phyloP scores from a whole-genome alignment of 2,113 vertebrate species.

The Acrocephalus arundinaceus region DNA sequence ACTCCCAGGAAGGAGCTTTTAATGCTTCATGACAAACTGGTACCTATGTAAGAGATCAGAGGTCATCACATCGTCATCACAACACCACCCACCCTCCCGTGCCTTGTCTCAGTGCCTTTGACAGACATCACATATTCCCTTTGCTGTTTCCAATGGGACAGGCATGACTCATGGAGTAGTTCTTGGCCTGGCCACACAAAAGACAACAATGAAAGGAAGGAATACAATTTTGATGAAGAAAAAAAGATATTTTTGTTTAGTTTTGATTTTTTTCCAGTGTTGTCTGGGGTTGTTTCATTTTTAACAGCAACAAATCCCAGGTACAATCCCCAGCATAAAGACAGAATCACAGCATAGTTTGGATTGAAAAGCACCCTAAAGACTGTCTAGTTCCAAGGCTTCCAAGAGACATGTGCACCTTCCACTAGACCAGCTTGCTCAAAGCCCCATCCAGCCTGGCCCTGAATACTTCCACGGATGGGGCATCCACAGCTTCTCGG shows the following conservation, averaged over 20 bases:
- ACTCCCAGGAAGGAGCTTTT: background rate
- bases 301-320: background rate
- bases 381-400: background rate
- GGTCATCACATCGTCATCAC: background rate
- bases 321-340: background rate
- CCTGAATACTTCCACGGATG: background rate
- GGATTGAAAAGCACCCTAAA: background rate
- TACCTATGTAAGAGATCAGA: background rate
- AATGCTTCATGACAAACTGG: background rate
- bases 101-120: background rate
- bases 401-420: background rate
- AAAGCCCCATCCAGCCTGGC: background rate
- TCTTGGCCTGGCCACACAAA: background rate
- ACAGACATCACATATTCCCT: background rate
- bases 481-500: background rate
- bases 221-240: background rate
- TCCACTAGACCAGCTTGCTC: background rate
- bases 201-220: background rate
- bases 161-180: background rate
- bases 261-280: background rate
- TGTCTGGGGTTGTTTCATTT: background rate
- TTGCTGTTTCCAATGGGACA: background rate
- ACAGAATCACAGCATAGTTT: background rate
- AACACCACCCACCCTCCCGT: accelerated
- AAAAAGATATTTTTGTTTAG: background rate